Percentiles rank a stretch among this genome's conserved stretches.
These are phyloP conservation scores for Thecophora atra DNA, from an alignment of 2,888 invertebrate genomes.

Conservation along the genomic window DNA sequence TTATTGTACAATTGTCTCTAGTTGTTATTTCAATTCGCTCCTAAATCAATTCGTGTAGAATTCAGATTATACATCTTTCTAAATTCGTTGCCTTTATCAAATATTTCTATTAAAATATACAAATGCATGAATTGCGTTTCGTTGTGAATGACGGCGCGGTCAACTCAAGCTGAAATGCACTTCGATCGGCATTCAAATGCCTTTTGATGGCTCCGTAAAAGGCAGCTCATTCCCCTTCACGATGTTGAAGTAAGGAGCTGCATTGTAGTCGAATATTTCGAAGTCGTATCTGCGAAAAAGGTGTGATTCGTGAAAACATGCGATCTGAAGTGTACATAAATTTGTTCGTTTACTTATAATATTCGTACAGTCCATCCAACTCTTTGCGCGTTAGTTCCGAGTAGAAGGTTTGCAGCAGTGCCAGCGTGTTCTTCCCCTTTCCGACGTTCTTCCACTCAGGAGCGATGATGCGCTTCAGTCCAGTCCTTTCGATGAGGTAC, in stretches of 20 bases:
- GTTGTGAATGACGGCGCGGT: constrained; percentile 20
- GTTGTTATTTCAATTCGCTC: constrained; percentile 18
- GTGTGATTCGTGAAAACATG: constrained; percentile 35
- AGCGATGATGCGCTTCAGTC: constrained; percentile 78
- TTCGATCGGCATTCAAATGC: constrained; percentile 27
- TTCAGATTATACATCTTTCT: constrained; percentile 7
- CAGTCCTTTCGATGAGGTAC: constrained; percentile 81
- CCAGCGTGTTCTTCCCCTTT: constrained; percentile 77
- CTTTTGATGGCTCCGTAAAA: constrained; percentile 38
- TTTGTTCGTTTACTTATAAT: constrained; percentile 74
- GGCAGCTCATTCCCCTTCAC: constrained; percentile 45
- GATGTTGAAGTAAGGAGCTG: constrained; percentile 63
- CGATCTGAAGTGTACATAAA: background rate
- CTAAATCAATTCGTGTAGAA: constrained; percentile 7
- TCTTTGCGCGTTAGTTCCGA: constrained; percentile 78
- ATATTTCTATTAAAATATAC: background rate
- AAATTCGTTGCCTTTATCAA: constrained; percentile 26
- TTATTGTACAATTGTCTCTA: constrained; percentile 45
- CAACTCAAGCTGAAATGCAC: background rate
- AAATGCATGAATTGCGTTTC: constrained; percentile 33
- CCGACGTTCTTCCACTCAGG: constrained; percentile 87
- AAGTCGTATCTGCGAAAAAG: constrained; percentile 80
- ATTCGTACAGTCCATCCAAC: constrained; percentile 79
- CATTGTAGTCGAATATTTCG: constrained; percentile 85
- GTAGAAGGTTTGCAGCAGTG: constrained; percentile 79